Evolutionary conservation across 2,797 vertebrate genomes (phyloP).

Genomic region (Anomalospiza imberbis): DNA sequence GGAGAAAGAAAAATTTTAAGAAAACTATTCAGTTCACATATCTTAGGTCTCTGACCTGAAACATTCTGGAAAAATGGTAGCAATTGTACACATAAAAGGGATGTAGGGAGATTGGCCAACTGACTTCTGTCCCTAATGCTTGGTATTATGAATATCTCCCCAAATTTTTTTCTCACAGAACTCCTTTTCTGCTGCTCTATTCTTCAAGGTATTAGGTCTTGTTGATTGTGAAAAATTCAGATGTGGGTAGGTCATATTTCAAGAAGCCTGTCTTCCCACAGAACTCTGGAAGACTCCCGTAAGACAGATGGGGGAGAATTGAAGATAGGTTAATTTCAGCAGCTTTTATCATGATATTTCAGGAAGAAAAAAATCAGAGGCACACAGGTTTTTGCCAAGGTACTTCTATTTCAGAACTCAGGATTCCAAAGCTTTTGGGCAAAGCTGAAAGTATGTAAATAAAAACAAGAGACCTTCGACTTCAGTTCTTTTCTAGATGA

Average conservation of each 20-base stretch:
- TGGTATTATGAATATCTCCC: neutral
- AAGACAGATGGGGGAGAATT: neutral
- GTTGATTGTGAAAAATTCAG: neutral
- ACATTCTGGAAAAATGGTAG: neutral
- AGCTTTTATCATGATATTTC: neutral
- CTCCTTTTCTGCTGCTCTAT: neutral
- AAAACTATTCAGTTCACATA: neutral
- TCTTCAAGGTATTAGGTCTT: neutral
- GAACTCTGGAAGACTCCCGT: neutral
- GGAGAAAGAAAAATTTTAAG: neutral
- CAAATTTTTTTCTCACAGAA: neutral
- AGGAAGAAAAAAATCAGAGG: neutral
- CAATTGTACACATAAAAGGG: neutral
- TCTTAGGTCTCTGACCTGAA: neutral
- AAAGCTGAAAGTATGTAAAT: neutral
- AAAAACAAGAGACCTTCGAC: neutral
- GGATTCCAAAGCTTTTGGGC: neutral
- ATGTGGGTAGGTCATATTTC: neutral
- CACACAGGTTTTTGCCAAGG: rapidly evolving
- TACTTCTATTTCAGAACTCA: neutral
- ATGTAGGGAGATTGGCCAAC: neutral
- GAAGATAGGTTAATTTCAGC: neutral
- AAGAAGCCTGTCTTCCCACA: neutral
- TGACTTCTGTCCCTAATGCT: neutral
- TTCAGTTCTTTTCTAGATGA: neutral